Evolutionary conservation across 2,888 invertebrate species (phyloP).

Genomic region (Scaptodrosophila latifasciaeformis): DNA sequence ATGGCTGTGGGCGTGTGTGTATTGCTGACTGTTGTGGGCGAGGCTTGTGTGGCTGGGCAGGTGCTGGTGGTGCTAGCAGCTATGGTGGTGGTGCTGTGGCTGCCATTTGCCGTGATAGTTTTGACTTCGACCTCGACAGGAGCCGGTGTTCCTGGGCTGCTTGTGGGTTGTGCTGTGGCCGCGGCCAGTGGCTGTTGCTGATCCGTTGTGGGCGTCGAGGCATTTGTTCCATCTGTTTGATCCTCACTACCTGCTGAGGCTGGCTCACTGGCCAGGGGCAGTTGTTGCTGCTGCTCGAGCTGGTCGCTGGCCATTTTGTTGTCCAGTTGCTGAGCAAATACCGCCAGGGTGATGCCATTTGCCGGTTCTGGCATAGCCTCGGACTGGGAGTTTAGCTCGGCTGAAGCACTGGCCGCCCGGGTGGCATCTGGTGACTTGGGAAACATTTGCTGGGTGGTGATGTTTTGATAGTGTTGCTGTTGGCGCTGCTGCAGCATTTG

Average conservation of each 20-base stretch:
- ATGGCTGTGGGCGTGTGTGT: conserved; percentile 18
- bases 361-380: conserved; percentile 45
- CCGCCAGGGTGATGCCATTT: conserved; percentile 52
- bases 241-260: conserved; percentile 39
- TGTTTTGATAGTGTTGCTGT: conserved; percentile 71
- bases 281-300: conserved; percentile 29
- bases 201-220: conserved; percentile 8
- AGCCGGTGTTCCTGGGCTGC: conserved; percentile 1
- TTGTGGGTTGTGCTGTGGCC: conserved; percentile 25
- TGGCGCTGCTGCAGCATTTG: conserved; percentile 73
- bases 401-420: conserved; percentile 41
- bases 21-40: conserved; percentile 7
- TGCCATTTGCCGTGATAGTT: background rate
- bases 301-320: conserved; percentile 56
- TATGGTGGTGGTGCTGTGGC: conserved; percentile 10
- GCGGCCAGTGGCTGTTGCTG: conserved; percentile 29
- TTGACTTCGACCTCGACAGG: conserved; percentile 3
- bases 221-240: conserved; percentile 55
- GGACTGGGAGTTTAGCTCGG: conserved; percentile 37
- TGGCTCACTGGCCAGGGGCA: conserved; percentile 12
- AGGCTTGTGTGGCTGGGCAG: background rate
- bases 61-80: conserved; percentile 11
- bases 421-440: conserved; percentile 58
- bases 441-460: conserved; percentile 72
- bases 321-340: conserved; percentile 62